Percentiles rank a stretch among this genome's conserved stretches.
These are phyloP conservation scores for Notarius lentiginosus DNA, from an alignment of 2,113 vertebrate genomes.

Conservation along the genomic window DNA sequence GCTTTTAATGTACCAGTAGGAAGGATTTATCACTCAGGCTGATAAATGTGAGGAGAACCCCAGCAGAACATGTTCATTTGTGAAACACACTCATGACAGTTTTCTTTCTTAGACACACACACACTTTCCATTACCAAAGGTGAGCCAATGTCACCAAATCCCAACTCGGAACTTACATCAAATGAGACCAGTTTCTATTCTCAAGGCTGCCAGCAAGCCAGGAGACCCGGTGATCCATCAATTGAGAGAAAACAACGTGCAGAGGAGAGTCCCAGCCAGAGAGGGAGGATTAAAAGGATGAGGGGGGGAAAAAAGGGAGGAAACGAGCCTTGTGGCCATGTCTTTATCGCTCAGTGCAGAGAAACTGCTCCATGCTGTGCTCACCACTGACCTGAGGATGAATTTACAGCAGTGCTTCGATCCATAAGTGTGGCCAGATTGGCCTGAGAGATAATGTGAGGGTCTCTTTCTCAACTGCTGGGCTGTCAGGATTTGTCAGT, in stretches of 20 bases:
- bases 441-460: conserved; percentile 34
- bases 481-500: conserved; percentile 39
- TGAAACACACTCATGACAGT: not conserved
- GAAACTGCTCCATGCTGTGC: conserved; percentile 8
- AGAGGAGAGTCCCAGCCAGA: conserved; percentile 11
- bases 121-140: conserved; percentile 36
- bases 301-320: not conserved
- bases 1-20: not conserved
- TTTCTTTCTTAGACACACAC: not conserved
- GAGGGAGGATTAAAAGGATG: conserved; percentile 33
- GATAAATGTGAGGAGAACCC: conserved; percentile 10
- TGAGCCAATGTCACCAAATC: conserved; percentile 44
- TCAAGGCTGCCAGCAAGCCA: conserved; percentile 42
- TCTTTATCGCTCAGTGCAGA: conserved; percentile 33
- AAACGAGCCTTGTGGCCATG: conserved; percentile 18
- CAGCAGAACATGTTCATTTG: conserved; percentile 35
- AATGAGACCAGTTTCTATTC: conserved; percentile 48
- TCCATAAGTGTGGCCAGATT: conserved; percentile 47
- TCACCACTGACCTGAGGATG: conserved; percentile 24
- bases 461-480: conserved; percentile 24
- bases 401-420: conserved; percentile 44
- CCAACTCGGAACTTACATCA: conserved; percentile 46
- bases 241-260: conserved; percentile 27
- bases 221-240: conserved; percentile 45
- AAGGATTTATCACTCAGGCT: conserved; percentile 5